phyloP scores from a whole-genome alignment of 2,888 invertebrate genomes.

The Shargacucullia verbasci region DNA sequence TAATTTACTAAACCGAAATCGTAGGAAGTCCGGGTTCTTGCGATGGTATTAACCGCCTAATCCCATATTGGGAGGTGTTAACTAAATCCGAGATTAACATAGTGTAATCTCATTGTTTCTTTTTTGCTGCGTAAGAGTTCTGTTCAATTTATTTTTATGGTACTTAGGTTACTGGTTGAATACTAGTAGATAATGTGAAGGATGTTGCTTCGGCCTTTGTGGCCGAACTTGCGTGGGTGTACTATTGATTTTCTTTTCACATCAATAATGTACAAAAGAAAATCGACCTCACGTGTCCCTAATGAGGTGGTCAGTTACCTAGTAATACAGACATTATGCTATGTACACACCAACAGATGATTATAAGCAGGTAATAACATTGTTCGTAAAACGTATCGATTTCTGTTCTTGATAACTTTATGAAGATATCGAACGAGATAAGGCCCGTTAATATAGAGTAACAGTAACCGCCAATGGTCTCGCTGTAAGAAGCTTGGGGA shows the following conservation, averaged over 20 bases:
- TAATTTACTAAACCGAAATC: slow-evolving; percentile 65
- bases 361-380: slow-evolving; percentile 28
- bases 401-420: slow-evolving; percentile 54
- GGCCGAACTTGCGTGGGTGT: slow-evolving; percentile 13
- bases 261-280: slow-evolving; percentile 46
- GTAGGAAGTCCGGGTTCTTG: slow-evolving; percentile 66
- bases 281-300: slow-evolving; percentile 6
- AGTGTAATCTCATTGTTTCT: slow-evolving; percentile 65
- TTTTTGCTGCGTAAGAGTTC: slow-evolving; percentile 44
- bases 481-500: slow-evolving; percentile 60
- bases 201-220: slow-evolving; percentile 11
- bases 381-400: slow-evolving; percentile 35
- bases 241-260: slow-evolving; percentile 65
- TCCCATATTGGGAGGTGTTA: slow-evolving; percentile 76
- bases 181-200: slow-evolving; percentile 7
- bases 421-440: slow-evolving; percentile 73
- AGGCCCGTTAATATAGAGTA: slow-evolving; percentile 66
- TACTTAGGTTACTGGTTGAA: slow-evolving; percentile 34
- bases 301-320: slow-evolving; percentile 8
- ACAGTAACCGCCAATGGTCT: slow-evolving; percentile 59
- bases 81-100: slow-evolving; percentile 72
- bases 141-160: slow-evolving; percentile 32
- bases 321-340: slow-evolving; percentile 18
- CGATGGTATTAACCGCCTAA: slow-evolving; percentile 69
- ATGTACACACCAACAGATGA: slow-evolving; percentile 13